These are phyloP conservation scores for Andrena hattorfiana DNA, from an alignment of 2,888 invertebrate species.

Conservation along the genomic window DNA sequence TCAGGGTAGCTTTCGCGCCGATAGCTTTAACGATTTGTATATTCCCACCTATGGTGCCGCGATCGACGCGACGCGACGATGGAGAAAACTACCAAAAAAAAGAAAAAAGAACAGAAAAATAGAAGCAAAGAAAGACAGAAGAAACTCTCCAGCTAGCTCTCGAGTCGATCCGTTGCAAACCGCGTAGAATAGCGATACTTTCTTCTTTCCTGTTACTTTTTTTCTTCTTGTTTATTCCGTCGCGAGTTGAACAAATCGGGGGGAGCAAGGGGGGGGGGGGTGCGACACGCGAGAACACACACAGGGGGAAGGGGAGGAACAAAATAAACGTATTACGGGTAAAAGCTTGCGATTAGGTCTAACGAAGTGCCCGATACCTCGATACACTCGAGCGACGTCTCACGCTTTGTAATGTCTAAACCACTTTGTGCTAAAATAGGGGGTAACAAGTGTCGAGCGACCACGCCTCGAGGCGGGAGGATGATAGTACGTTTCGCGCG, in stretches of 20 bases:
- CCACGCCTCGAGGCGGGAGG: neutral
- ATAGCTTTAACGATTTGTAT: slow-evolving; percentile 32
- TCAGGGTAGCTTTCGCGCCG: slow-evolving; percentile 44
- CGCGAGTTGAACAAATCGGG: neutral
- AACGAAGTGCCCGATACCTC: slow-evolving; percentile 44
- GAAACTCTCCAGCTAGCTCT: no score
- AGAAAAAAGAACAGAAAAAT: neutral
- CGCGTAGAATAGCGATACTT: no score
- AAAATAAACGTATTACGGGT: slow-evolving; percentile 51
- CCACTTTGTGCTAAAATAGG: neutral
- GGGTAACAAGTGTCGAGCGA: neutral
- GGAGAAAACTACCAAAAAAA: neutral
- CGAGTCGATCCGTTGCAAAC: no score
- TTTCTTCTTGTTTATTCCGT: neutral
- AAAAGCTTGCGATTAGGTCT: slow-evolving; percentile 55
- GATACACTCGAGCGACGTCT: slow-evolving; percentile 28
- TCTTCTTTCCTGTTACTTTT: neutral
- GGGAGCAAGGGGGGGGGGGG: neutral
- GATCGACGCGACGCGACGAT: slow-evolving; percentile 12
- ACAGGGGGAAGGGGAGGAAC: slow-evolving; percentile 17
- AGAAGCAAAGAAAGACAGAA: no score
- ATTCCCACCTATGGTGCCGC: neutral
- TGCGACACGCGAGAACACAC: neutral
- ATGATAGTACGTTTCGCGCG: neutral
- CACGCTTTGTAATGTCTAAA: slow-evolving; percentile 7